A percentile compares a stretch with the other conserved stretches of the same genome.
These are phyloP conservation scores for Enchytraeus crypticus DNA, from an alignment of 2,888 invertebrate species.

Conservation along the genomic window DNA sequence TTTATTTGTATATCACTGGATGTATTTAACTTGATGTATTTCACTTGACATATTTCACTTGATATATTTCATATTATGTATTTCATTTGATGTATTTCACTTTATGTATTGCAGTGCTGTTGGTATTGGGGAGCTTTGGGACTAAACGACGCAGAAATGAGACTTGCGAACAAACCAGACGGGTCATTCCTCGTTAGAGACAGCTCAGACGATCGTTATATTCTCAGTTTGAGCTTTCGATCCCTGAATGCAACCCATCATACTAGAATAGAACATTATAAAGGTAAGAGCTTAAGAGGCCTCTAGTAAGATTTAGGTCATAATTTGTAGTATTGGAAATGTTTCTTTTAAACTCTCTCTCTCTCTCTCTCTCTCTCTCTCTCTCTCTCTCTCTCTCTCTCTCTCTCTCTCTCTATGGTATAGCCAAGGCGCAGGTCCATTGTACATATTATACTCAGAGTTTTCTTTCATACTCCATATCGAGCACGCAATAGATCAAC, in stretches of 20 bases:
- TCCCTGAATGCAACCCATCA: constrained; percentile 61
- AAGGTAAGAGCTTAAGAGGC: constrained; percentile 54
- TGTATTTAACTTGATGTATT: no score
- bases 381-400: no score
- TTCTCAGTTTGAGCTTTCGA: constrained; percentile 67
- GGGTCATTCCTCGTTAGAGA: constrained; percentile 71
- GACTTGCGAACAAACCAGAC: constrained; percentile 61
- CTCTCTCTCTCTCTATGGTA: no score
- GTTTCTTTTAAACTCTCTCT: no score
- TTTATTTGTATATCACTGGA: no score
- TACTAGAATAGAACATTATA: constrained; percentile 64
- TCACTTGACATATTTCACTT: not conserved
- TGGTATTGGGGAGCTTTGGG: constrained; percentile 79
- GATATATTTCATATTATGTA: not conserved
- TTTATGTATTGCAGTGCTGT: constrained; percentile 35
- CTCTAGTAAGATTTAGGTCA: no score
- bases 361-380: no score
- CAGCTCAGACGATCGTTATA: constrained; percentile 62
- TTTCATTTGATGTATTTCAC: not conserved
- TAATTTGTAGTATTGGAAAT: no score
- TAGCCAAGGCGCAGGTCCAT: no score
- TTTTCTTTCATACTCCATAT: no score
- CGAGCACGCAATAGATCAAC: no score
- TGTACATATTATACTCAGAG: no score
- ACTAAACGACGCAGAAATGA: constrained; percentile 63